These are phyloP conservation scores for Autographa gamma DNA, from an alignment of 2,888 invertebrate genomes.

Conservation along the genomic window DNA sequence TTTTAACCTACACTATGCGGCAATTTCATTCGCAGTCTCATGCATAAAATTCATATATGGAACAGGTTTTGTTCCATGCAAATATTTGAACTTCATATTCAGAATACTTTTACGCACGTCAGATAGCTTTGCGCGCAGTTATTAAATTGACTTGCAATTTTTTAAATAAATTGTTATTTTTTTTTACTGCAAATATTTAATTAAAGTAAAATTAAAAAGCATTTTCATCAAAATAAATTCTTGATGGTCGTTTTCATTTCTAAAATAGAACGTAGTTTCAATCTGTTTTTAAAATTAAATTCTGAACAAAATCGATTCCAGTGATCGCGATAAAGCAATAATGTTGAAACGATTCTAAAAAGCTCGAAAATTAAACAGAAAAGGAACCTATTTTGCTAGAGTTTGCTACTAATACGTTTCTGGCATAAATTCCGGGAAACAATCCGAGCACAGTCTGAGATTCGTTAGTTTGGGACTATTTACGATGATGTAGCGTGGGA, in stretches of 20 bases:
- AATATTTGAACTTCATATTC: background rate
- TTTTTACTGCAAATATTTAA: background rate
- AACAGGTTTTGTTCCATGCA: slow-evolving; percentile 2
- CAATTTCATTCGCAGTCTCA: slow-evolving; percentile 1
- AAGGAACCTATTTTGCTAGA: background rate
- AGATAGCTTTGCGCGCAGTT: background rate
- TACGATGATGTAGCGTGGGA: slow-evolving; percentile 63
- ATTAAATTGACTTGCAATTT: background rate
- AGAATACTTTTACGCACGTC: slow-evolving; percentile 1
- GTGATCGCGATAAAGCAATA: background rate
- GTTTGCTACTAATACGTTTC: slow-evolving; percentile 23
- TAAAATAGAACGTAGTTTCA: background rate
- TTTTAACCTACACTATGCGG: background rate
- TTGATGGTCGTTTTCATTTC: background rate
- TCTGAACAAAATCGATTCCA: background rate
- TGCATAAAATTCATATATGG: slow-evolving; percentile 2
- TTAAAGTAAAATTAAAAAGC: background rate
- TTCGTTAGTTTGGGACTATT: slow-evolving; percentile 37
- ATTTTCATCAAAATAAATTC: background rate
- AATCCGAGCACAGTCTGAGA: background rate
- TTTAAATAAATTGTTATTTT: background rate
- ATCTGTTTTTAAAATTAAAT: background rate
- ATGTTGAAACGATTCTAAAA: too few relatives aligned
- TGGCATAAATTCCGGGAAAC: slow-evolving; percentile 17
- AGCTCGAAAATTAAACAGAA: background rate